Evolutionary conservation across 2,888 invertebrate genomes (phyloP), one percentile per base, ranked within the genome.

Genomic region (Sclerodermus sp.): DNA sequence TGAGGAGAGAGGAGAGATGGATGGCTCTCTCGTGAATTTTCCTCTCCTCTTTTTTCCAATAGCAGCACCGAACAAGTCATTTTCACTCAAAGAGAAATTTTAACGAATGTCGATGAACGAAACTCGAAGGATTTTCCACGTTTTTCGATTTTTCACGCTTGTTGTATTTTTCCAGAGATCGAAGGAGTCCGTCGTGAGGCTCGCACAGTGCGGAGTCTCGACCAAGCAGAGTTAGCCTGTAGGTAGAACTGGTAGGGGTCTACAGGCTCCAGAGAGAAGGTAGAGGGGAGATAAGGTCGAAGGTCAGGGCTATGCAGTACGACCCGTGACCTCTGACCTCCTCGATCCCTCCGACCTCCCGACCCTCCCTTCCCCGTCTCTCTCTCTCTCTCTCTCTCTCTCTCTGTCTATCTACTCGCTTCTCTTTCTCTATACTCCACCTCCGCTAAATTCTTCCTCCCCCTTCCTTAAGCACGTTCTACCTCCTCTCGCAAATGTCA

Each of bases 281-380:
- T 53, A 59, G 61, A 54, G 57, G 61, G 62, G 49, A 57, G 62
- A 64, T 55, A 62, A 64, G 58, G 64, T 62, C 62, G 60, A 57
- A 59, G 67, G 75, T 76, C 77, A 76, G 71, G 76, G 76, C 73
- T 75, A 71, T 69, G 71, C 68, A 67, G 69, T 68, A 71, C 68
- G 73, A 71, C 70, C 73, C 67, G 63, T 66, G 70, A 75, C 76
- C 74, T 66, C 50, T 65, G 74, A 73, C 70, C 68, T 70, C 64
- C 67, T 63, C 65, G 73, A 76, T 66, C 71, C 67, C 64, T 55
- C 66, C 65, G 68, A 73, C 69, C 71, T 65, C 60, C 46, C 60
- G 63, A 67, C 66, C 66, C 43, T 43, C 46, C 49, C 53, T 49
- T 49, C 58, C 53, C 53, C 36, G 31, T 37, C 45, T 46, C 41